Evolutionary conservation across 2,797 vertebrate genomes (phyloP).

Genomic region (Peromyscus eremicus): DNA sequence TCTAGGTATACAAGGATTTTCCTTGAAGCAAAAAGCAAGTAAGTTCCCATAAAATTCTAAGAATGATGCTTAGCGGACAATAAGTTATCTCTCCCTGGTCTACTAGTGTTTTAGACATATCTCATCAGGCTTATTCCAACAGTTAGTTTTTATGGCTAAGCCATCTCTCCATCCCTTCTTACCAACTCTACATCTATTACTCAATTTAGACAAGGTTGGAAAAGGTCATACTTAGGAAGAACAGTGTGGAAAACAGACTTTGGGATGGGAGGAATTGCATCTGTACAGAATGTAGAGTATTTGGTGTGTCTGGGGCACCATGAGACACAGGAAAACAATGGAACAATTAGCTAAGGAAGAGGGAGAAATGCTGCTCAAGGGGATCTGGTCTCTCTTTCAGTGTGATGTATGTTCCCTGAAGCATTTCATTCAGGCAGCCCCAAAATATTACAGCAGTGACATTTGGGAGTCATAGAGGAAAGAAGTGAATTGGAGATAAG

Average conservation of each 20-base stretch:
- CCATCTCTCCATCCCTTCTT: not conserved
- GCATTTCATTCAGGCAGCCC: constrained; percentile 5
- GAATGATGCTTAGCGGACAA: not conserved
- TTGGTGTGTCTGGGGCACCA: not conserved
- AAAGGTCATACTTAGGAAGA: not conserved
- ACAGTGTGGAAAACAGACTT: not conserved
- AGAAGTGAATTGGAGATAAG: constrained; percentile 4
- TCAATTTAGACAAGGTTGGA: not conserved
- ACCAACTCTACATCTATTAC: not conserved
- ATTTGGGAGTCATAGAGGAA: constrained; percentile 58
- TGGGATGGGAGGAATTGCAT: not conserved
- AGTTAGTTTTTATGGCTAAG: not conserved
- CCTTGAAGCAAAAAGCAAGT: not conserved
- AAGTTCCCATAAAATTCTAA: constrained; percentile 1
- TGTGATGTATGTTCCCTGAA: not conserved
- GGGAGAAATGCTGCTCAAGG: not conserved
- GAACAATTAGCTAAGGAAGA: not conserved
- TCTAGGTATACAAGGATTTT: not conserved
- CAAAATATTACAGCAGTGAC: constrained; percentile 39
- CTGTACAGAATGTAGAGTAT: not conserved
- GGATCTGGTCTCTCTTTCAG: constrained; percentile 40
- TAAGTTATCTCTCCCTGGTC: not conserved
- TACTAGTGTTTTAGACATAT: not conserved
- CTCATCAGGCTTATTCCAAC: not conserved
- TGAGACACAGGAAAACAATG: not conserved